Evolutionary conservation across 1,140 invertebrate genomes (phyloP).

Genomic region (Octopus bimaculoides): DNA sequence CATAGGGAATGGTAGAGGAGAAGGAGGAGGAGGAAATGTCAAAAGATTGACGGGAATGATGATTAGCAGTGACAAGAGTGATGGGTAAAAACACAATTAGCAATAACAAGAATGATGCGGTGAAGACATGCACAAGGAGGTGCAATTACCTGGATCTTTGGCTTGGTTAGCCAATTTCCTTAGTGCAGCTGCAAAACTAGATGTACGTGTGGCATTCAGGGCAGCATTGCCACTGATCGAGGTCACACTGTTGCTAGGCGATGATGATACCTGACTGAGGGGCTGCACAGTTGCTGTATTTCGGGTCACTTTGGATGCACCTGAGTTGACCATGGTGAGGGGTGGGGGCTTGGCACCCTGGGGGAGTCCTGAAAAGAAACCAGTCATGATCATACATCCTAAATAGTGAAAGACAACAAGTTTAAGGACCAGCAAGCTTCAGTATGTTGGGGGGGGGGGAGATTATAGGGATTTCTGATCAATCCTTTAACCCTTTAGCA

Average conservation of each 20-base stretch:
- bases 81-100: background rate
- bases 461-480: no score
- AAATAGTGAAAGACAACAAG: background rate
- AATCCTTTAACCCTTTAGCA: no score
- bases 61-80: background rate
- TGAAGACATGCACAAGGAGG: background rate
- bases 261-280: slow-evolving; percentile 47
- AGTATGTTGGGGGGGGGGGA: no score
- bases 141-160: slow-evolving; percentile 54
- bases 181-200: slow-evolving; percentile 74
- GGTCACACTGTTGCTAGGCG: slow-evolving; percentile 47
- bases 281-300: slow-evolving; percentile 54
- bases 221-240: slow-evolving; percentile 36
- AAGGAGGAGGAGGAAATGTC: no score
- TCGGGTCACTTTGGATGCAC: slow-evolving; percentile 38
- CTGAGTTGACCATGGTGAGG: slow-evolving; percentile 48
- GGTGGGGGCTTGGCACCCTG: slow-evolving; percentile 52
- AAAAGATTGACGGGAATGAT: background rate
- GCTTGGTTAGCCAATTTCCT: slow-evolving; percentile 79
- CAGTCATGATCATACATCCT: slow-evolving; percentile 12
- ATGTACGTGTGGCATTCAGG: slow-evolving; percentile 49
- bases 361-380: slow-evolving; percentile 43
- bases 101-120: background rate
- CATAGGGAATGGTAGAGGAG: no score
- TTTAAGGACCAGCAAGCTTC: background rate